Evolutionary conservation across 2,113 vertebrate species (phyloP).

Genomic region (Pachypanchax playfairii): DNA sequence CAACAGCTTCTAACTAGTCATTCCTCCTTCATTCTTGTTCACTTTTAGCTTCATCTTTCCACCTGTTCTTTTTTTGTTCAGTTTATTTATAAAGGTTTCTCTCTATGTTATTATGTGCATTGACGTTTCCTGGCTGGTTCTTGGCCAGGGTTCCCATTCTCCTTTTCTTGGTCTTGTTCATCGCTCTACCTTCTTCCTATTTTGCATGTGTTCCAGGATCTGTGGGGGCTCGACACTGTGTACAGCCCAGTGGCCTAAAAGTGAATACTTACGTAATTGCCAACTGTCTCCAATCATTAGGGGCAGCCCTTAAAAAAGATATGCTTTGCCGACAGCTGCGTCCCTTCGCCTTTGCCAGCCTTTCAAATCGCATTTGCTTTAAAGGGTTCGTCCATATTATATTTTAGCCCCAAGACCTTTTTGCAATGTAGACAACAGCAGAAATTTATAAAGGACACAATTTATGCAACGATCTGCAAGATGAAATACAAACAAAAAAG

Average conservation of each 20-base stretch:
- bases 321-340: constrained; percentile 82
- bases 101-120: constrained; percentile 56
- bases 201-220: constrained; percentile 75
- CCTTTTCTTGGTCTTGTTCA: constrained; percentile 47
- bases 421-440: constrained; percentile 35
- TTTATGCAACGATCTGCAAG: constrained; percentile 36
- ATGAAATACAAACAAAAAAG: constrained; percentile 36
- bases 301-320: constrained; percentile 83
- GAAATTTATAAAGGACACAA: constrained; percentile 35
- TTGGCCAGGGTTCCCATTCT: constrained; percentile 48
- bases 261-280: constrained; percentile 82
- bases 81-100: constrained; percentile 51
- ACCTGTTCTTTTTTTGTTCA: constrained; percentile 45
- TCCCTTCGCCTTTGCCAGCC: constrained; percentile 81
- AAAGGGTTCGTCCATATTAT: constrained; percentile 73
- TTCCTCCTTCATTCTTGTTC: constrained; percentile 42
- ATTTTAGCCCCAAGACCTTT: constrained; percentile 71
- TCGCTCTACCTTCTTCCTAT: constrained; percentile 42
- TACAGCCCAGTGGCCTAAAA: constrained; percentile 79
- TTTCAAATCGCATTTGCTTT: constrained; percentile 83
- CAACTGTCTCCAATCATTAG: constrained; percentile 85
- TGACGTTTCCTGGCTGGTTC: constrained; percentile 55
- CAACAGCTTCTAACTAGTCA: too few species aligned
- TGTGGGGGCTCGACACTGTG: constrained; percentile 67
- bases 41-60: constrained; percentile 21